Evolutionary conservation across 2,797 vertebrate species (phyloP), one percentile per base, ranked within the genome.

Genomic region (Buceros bicornis): DNA sequence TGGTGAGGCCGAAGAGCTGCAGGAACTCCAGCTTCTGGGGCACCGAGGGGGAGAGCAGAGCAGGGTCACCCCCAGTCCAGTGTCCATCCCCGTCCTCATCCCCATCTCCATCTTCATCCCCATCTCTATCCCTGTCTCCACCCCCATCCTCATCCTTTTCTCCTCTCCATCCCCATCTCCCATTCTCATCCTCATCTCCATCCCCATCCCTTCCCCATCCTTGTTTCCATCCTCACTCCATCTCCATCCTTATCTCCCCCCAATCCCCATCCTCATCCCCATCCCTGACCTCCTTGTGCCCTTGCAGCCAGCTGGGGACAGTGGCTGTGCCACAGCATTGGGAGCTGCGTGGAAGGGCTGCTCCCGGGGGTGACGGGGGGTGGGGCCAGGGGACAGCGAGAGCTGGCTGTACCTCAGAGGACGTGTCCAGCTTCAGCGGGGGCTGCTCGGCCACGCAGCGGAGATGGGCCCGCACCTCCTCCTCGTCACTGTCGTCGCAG

Each of bases 401-500:
- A 8, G 76, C 10, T 17, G 8, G 7, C 45, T 43, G 22, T 98
- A 99, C 99, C 99, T 99, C 99, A 0, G 99, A 98, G 82, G 98
- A 99, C 1, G 99, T 99, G 74, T 99, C 99, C 97, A 99, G 97
- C 95, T 99, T 99, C 96, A 99, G 98, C 5, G 99, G 99, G 3
- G 99, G 99, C 97, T 99, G 99, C 96, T 99, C 99, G 1, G 99
- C 98, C 60, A 99, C 99, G 29, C 99, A 99, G 60, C 99, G 98
- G 87, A 99, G 99, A 98, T 99, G 99, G 61, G 99, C 99, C 92
- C 99, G 98, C 92, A 99, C 99, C 96, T 99, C 99, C 96, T 99
- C 99, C 93, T 99, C 99, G 2, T 99, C 99, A 1, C 99, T 99
- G 97, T 99, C 99, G 0, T 99, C 99, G 0, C 99, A 99, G 12